Conservation (phyloP, 1,140 invertebrate species). For the Sinonovacula constricta region DNA sequence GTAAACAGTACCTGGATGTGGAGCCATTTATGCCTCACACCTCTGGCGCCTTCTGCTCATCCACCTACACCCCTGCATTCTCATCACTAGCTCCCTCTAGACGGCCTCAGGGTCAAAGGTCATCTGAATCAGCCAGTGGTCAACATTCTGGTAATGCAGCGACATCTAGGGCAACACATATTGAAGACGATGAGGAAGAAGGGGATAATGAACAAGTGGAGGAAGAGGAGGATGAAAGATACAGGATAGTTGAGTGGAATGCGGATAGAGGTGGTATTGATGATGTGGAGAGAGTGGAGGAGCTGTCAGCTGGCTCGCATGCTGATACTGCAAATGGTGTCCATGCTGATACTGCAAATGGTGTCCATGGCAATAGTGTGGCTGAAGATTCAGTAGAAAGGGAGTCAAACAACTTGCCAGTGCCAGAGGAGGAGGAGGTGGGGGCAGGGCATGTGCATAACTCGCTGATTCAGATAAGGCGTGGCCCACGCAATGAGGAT, state of each 20-base stretch:
- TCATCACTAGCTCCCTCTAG: slow-evolving; percentile 45
- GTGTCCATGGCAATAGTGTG: neutral
- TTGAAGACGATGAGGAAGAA: neutral
- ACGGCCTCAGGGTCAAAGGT: neutral
- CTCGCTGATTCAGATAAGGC: slow-evolving; percentile 41
- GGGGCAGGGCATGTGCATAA: slow-evolving; percentile 36
- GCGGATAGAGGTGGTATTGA: neutral
- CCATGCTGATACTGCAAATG: neutral
- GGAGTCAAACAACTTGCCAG: neutral
- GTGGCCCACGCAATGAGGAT: slow-evolving; percentile 25
- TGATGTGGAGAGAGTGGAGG: neutral
- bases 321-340: neutral
- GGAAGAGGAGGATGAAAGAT: neutral
- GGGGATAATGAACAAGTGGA: neutral
- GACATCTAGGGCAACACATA: too few relatives aligned
- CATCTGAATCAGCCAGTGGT: slow-evolving; percentile 9
- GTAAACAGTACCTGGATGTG: slow-evolving; percentile 17
- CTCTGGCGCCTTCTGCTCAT: slow-evolving; percentile 39
- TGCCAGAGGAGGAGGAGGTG: neutral
- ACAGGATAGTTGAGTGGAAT: neutral
- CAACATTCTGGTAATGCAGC: slow-evolving; percentile 4
- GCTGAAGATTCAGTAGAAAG: neutral
- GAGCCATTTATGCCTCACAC: slow-evolving; percentile 48
- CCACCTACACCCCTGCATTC: slow-evolving; percentile 54
- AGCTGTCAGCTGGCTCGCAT: neutral